Conservation (phyloP, 92 coral and sea anemone species). For the Epizoanthus rinbou region DNA sequence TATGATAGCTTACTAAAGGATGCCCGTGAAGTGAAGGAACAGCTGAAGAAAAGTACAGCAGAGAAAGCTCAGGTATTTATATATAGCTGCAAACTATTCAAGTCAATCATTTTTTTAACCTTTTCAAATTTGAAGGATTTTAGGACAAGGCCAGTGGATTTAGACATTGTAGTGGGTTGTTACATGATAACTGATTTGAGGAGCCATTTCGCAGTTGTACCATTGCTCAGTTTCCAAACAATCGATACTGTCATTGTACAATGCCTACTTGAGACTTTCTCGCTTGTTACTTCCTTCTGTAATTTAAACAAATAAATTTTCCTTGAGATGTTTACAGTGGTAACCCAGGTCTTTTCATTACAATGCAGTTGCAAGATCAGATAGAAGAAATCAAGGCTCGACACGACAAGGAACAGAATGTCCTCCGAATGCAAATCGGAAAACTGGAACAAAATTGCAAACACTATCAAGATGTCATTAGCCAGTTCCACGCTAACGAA, state of each 20-base stretch:
- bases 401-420: slow-evolving; percentile 67
- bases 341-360: neutral
- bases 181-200: too few relatives aligned
- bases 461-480: slow-evolving; percentile 82
- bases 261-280: too few relatives aligned
- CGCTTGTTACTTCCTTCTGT: too few relatives aligned
- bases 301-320: too few relatives aligned
- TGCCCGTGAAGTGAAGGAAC: slow-evolving; percentile 48
- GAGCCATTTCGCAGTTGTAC: neutral
- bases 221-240: too few relatives aligned
- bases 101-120: too few relatives aligned
- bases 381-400: slow-evolving; percentile 56
- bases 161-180: too few relatives aligned
- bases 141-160: too few relatives aligned
- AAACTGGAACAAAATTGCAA: slow-evolving; percentile 80
- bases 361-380: slow-evolving; percentile 63
- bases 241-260: too few relatives aligned
- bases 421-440: slow-evolving; percentile 66
- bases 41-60: slow-evolving; percentile 45
- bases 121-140: too few relatives aligned
- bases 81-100: neutral
- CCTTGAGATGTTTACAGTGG: neutral
- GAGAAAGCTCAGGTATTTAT: slow-evolving; percentile 76
- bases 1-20: slow-evolving; percentile 63
- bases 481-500: slow-evolving; percentile 85